These are phyloP conservation scores for Venturia canescens DNA, from an alignment of 1,140 invertebrate genomes.

Conservation along the genomic window DNA sequence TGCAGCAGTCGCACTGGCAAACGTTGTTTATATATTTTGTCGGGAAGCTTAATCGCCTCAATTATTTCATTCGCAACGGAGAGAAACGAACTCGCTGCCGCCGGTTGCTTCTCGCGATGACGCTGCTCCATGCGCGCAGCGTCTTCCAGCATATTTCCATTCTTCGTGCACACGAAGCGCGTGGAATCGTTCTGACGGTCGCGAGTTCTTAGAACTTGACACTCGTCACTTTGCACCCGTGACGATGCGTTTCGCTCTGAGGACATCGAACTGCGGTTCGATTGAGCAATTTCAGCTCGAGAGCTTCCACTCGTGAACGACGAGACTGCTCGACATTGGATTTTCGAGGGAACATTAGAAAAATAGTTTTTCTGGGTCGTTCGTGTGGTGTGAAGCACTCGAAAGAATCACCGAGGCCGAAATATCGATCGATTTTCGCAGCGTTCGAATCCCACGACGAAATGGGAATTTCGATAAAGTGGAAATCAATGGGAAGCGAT, in stretches of 20 bases:
- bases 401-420: no score
- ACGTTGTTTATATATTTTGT: neutral
- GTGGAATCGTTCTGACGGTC: constrained; percentile 19
- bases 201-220: constrained; percentile 5
- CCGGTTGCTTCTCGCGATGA: neutral
- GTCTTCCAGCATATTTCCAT: neutral
- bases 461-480: no score
- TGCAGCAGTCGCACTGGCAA: neutral
- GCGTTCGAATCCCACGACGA: no score
- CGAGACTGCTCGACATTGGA: neutral
- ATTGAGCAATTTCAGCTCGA: neutral
- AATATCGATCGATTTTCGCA: no score
- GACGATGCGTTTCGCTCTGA: neutral
- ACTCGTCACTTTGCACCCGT: constrained; percentile 31
- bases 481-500: no score
- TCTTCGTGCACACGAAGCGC: neutral
- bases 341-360: no score
- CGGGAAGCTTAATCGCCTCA: constrained; percentile 49
- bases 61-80: constrained; percentile 55
- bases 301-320: neutral
- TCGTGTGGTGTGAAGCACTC: no score
- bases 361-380: no score
- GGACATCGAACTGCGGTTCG: neutral
- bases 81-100: constrained; percentile 24
- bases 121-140: neutral